Conservation (phyloP, 2,888 invertebrate genomes). For the Noctua janthe region DNA sequence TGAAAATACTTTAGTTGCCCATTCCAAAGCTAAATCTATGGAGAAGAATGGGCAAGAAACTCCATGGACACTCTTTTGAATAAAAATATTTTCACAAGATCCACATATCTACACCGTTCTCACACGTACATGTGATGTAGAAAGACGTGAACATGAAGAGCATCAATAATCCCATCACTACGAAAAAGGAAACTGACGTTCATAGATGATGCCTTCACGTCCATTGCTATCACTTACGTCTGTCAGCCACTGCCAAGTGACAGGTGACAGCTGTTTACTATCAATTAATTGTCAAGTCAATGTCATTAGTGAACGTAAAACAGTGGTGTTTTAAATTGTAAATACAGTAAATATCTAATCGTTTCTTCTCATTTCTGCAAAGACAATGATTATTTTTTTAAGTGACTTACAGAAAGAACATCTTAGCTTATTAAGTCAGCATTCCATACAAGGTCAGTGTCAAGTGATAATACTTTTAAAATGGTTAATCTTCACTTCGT, state of each 20-base stretch:
- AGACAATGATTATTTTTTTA: conserved; percentile 86
- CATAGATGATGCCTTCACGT: not conserved
- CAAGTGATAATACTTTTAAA: not conserved
- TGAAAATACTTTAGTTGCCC: too few species aligned
- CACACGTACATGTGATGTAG: too few species aligned
- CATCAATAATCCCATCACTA: not conserved
- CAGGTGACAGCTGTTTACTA: not conserved
- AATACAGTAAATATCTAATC: not conserved
- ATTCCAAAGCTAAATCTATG: too few species aligned
- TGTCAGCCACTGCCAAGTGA: not conserved
- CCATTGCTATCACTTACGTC: not conserved
- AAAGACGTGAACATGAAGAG: not conserved
- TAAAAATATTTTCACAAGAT: too few species aligned
- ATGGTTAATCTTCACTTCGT: not conserved
- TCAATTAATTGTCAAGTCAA: conserved; percentile 1
- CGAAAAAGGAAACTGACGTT: not conserved
- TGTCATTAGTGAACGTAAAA: not conserved
- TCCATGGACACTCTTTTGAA: too few species aligned
- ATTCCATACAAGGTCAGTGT: conserved; percentile 81
- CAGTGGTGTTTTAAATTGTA: not conserved
- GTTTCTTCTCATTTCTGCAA: conserved; percentile 6
- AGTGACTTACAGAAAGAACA: conserved; percentile 88
- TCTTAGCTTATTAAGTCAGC: conserved; percentile 79
- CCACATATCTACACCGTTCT: too few species aligned
- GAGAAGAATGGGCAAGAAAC: too few species aligned